Evolutionary conservation across 2,888 invertebrate species (phyloP), one percentile per base, ranked within the genome.

Genomic region (Micoletzkya japonica): DNA sequence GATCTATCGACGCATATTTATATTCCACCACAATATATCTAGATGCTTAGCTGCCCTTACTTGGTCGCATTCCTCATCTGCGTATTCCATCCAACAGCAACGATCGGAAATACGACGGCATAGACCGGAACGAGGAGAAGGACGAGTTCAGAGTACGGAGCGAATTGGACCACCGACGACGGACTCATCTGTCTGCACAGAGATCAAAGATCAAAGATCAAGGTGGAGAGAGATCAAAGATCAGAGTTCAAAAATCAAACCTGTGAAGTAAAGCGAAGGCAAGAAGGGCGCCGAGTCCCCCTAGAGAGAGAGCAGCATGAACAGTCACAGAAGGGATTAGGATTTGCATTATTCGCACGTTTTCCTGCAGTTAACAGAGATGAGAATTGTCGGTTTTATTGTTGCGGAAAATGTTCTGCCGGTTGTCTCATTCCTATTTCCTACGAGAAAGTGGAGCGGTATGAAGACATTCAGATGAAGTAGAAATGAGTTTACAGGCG

Each of bases 121-220:
- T 78, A 77, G 39, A 77, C 67, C 1, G 78, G 78, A 36, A 78
- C 76, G 7, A 78, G 73, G 17, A 78, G 70, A 7, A 78, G 59
- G 14, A 78, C 78, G n/a, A 75, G 71, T 68, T 78, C 78, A 4
- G 76, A 76, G 59, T 74, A 78, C 1, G 78, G 78, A 14, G 78
- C 78, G 61, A 75, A 77, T 3, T 70, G 60, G 20, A 72, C 71
- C n/a, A 74, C 70, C n/a, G 54, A 44, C 1, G 17, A 1, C 24
- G 56, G 39, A 32, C 39, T 49, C 68, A 57, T 68, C 4, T 68
- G 20, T 24, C 66, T 66, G 52, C 24, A 64, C 7, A 20, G 20
- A 44, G 4, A 17, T 24, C 14, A 10, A 44, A 44, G 10, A 44
- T 44, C 44, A 44, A 44, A 44, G 20, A 20, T 44, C 20, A 20